Evolutionary conservation across 2,888 invertebrate species (phyloP), one percentile per base, ranked within the genome.

Genomic region (Acrocyrtus sp.): DNA sequence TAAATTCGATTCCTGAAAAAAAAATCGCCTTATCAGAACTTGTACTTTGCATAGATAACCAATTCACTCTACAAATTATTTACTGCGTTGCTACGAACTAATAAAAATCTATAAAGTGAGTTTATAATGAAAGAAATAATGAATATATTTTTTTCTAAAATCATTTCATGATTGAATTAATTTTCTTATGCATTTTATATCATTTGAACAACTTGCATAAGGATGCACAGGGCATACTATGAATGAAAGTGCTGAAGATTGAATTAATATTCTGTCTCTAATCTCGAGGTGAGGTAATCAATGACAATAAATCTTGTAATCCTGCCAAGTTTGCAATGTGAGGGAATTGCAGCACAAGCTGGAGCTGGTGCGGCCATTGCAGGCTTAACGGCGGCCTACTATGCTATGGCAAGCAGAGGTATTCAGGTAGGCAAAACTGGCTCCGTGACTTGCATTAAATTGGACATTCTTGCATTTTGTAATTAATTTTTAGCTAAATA

Each of bases 341-440:
- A n/a, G 72, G 50, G 60, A 26, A 43, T 72, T 39, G 72, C 66
- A 29, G 43, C 72, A 3, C 72, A 76, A 19, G 76, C 73, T 19
- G 73, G 73, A 10, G 66, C 73, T 4, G 76, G 76, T 4, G 58
- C 73, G 57, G 73, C 73, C 2, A 73, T 76, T 19, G 76, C 76
- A 10, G 69, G 69, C 19, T 34, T 76, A n/a, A 74, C 74, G 4
- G 70, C 74, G 12, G 74, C 76, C 0, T 76, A 76, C 34, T 76
- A 74, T n/a, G 74, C 74, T 4, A 48, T 74, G 10, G 41, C 66
- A 21, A 51, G 67, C 43, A 56, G 51, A 39, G 66, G 66, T 51
- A 10, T 58, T 53, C 53, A 72, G 72, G 72, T 72, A 27, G n/a
- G 26, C 27, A n/a, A n/a, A n/a, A n/a, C n/a, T n/a, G n/a, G n/a